These are phyloP conservation scores for Ptychoptera contaminata DNA, from an alignment of 2,888 invertebrate species.

Conservation along the genomic window DNA sequence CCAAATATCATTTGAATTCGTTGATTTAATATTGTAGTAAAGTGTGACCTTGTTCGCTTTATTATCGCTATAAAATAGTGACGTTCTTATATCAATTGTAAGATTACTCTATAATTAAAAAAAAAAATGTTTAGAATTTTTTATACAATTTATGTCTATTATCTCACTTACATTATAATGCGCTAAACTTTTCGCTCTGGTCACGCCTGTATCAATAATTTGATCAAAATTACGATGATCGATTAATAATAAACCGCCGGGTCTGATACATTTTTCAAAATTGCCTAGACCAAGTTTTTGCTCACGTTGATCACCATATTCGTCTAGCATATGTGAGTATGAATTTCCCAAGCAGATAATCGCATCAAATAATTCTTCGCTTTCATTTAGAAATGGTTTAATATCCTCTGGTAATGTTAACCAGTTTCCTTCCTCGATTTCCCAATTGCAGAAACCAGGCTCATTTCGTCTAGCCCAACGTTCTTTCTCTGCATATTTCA, in stretches of 20 bases:
- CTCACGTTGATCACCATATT: slow-evolving; percentile 59
- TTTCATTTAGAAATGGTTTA: slow-evolving; percentile 29
- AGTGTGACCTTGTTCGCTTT: slow-evolving; percentile 61
- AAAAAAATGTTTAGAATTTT: not conserved
- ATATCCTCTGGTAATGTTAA: slow-evolving; percentile 62
- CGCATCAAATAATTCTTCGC: slow-evolving; percentile 60
- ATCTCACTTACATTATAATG: slow-evolving; percentile 84
- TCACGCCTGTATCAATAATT: slow-evolving; percentile 57
- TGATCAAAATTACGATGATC: slow-evolving; percentile 83
- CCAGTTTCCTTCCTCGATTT: slow-evolving; percentile 88
- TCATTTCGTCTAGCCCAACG: slow-evolving; percentile 73
- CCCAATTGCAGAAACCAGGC: slow-evolving; percentile 65
- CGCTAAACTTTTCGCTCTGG: slow-evolving; percentile 60
- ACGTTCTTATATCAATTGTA: slow-evolving; percentile 70
- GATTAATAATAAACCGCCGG: slow-evolving; percentile 69
- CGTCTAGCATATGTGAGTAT: slow-evolving; percentile 76
- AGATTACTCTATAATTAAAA: slow-evolving; percentile 51
- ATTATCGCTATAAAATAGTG: slow-evolving; percentile 63
- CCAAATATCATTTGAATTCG: slow-evolving; percentile 32
- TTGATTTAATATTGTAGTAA: slow-evolving; percentile 51
- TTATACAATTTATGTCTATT: too few relatives aligned
- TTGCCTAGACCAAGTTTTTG: slow-evolving; percentile 65
- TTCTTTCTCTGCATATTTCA: slow-evolving; percentile 74
- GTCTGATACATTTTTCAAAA: slow-evolving; percentile 68
- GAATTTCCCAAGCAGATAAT: slow-evolving; percentile 84